A percentile compares a stretch with the other conserved stretches of the same genome.
phyloP scores from a whole-genome alignment of 2,113 vertebrate species.

The Epinephelus fuscoguttatus region DNA sequence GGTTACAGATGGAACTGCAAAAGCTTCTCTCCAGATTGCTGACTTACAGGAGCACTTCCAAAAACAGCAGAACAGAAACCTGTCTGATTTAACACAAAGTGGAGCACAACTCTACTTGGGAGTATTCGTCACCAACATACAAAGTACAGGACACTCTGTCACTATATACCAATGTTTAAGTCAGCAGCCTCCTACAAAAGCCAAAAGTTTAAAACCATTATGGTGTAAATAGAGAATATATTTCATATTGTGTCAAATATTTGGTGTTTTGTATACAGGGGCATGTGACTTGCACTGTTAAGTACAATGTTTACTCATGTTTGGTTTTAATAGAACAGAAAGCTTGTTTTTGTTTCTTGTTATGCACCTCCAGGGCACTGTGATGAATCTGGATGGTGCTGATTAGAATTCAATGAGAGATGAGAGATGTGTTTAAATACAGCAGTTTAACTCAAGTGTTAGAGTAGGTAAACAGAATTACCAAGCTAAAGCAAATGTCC shows the following conservation, averaged over 20 bases:
- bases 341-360: background rate
- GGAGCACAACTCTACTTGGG: constrained; percentile 81
- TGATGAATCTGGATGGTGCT: background rate
- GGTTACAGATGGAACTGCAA: constrained; percentile 76
- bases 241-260: background rate
- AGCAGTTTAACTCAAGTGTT: background rate
- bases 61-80: background rate
- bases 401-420: background rate
- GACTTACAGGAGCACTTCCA: constrained; percentile 51
- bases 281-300: no score
- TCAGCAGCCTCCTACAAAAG: background rate
- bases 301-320: no score
- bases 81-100: constrained; percentile 60
- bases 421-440: background rate
- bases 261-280: background rate
- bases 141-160: constrained; percentile 80
- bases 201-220: no score
- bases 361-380: background rate
- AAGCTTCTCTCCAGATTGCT: constrained; percentile 29
- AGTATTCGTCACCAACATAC: constrained; percentile 86
- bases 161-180: background rate
- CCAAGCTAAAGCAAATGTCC: no score
- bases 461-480: no score
- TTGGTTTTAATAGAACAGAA: no score
- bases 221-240: background rate